phyloP scores from a whole-genome alignment of 30 jellyfish, hydroid and myxozoan genomes.

The Phacellophora camtschatica region DNA sequence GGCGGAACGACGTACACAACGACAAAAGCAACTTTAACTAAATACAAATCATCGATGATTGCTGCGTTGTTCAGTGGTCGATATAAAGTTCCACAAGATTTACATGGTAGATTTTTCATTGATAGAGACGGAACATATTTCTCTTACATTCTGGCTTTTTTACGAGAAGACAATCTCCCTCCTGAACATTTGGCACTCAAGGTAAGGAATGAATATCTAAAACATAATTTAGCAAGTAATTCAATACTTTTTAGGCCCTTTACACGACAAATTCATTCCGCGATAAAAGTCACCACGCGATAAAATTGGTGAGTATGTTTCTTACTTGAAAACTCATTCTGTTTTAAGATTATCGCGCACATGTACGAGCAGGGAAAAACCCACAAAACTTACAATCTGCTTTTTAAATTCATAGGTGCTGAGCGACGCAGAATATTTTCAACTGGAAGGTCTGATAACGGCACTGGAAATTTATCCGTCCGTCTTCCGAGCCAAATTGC shows the following conservation, averaged over 20 bases:
- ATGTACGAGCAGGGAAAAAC: no score
- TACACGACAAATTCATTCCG: no score
- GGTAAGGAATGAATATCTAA: no score
- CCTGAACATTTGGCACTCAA: constrained; percentile 53
- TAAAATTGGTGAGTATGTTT: no score
- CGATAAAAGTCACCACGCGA: no score
- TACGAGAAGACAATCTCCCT: constrained; percentile 62
- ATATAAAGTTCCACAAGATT: constrained; percentile 56
- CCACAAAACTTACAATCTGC: neutral
- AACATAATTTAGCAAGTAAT: no score
- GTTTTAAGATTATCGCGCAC: no score
- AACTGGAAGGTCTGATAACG: constrained; percentile 52
- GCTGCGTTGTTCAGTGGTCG: constrained; percentile 68
- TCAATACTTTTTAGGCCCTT: no score
- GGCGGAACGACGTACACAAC: constrained; percentile 63
- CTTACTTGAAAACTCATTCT: no score
- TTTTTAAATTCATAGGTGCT: constrained; percentile 22
- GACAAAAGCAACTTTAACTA: constrained; percentile 4
- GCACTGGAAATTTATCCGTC: constrained; percentile 51
- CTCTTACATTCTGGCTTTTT: constrained; percentile 52
- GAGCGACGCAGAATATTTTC: constrained; percentile 75
- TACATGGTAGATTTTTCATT: constrained; percentile 64
- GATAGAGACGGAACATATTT: constrained; percentile 75
- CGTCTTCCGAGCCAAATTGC: constrained; percentile 47
- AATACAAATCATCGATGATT: constrained; percentile 43